Conservation (phyloP, 1,140 invertebrate species). For the Halesus radiatus region DNA sequence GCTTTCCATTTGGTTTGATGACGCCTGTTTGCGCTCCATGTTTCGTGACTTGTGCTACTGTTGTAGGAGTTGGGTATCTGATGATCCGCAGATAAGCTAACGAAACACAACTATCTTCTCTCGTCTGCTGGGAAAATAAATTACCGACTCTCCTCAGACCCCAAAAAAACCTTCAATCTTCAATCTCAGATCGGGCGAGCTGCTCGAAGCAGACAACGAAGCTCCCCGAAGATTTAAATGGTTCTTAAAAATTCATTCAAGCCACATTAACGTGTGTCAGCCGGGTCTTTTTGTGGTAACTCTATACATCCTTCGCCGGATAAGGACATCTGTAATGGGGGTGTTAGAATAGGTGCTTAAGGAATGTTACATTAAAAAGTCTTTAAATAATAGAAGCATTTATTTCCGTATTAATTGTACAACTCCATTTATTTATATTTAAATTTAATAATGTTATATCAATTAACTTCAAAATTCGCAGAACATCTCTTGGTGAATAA, state of each 20-base stretch:
- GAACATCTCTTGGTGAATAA: too few relatives aligned
- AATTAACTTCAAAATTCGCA: too few relatives aligned
- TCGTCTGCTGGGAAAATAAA: slow-evolving; percentile 46
- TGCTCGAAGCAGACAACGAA: neutral
- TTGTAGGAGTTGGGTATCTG: slow-evolving; percentile 27
- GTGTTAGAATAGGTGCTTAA: slow-evolving; percentile 14
- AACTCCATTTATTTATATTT: too few relatives aligned
- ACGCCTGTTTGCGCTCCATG: slow-evolving; percentile 8
- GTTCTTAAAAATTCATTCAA: slow-evolving; percentile 39
- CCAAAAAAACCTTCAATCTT: slow-evolving; percentile 40
- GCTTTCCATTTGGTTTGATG: neutral
- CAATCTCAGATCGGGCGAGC: slow-evolving; percentile 37
- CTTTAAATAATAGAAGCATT: too few relatives aligned
- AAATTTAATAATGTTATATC: too few relatives aligned
- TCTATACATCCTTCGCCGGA: neutral
- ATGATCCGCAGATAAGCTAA: slow-evolving; percentile 40
- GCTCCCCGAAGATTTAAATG: slow-evolving; percentile 18
- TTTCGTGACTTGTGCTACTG: slow-evolving; percentile 36
- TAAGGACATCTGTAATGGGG: neutral
- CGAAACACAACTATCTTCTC: slow-evolving; percentile 44
- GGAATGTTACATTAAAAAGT: neutral
- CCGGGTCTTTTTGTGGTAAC: slow-evolving; percentile 9
- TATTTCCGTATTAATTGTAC: too few relatives aligned
- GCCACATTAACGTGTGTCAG: slow-evolving; percentile 21
- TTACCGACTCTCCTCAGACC: slow-evolving; percentile 33